Conservation (phyloP, 1,140 invertebrate genomes). For the Leptinotarsa defecta region DNA sequence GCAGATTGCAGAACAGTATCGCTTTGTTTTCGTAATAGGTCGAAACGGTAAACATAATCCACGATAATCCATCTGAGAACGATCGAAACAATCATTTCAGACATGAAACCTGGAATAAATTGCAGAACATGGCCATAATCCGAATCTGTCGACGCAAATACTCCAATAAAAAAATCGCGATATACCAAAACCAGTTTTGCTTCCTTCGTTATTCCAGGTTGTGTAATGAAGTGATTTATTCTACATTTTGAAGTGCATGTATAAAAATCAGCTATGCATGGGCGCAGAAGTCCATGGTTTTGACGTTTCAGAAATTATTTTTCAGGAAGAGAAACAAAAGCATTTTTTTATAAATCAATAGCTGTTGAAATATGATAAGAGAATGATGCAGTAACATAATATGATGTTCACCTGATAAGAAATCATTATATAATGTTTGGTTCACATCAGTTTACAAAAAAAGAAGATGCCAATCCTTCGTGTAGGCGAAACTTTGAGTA, state of each 20-base stretch:
- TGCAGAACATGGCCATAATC: not conserved
- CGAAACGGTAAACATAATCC: not conserved
- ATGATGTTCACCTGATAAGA: too few species aligned
- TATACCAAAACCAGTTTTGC: not conserved
- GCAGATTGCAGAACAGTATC: not conserved
- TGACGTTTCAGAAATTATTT: too few species aligned
- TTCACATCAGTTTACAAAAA: too few species aligned
- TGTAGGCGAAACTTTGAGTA: too few species aligned
- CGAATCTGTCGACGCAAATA: not conserved
- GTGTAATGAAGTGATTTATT: not conserved
- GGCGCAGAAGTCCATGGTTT: too few species aligned
- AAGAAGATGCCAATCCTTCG: too few species aligned
- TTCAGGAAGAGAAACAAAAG: too few species aligned
- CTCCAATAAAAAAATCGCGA: not conserved
- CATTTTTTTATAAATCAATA: too few species aligned
- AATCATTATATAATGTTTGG: too few species aligned
- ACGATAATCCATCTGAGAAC: slow-evolving; percentile 2
- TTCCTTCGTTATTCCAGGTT: not conserved
- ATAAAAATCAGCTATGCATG: too few species aligned
- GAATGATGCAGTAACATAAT: too few species aligned
- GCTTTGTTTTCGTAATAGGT: not conserved
- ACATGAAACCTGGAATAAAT: not conserved
- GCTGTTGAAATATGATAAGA: too few species aligned
- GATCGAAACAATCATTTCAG: not conserved
- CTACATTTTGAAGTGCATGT: not conserved